Evolutionary conservation across 2,888 invertebrate genomes (phyloP), one percentile per base, ranked within the genome.

Genomic region (Lasioglossum oenotherae): DNA sequence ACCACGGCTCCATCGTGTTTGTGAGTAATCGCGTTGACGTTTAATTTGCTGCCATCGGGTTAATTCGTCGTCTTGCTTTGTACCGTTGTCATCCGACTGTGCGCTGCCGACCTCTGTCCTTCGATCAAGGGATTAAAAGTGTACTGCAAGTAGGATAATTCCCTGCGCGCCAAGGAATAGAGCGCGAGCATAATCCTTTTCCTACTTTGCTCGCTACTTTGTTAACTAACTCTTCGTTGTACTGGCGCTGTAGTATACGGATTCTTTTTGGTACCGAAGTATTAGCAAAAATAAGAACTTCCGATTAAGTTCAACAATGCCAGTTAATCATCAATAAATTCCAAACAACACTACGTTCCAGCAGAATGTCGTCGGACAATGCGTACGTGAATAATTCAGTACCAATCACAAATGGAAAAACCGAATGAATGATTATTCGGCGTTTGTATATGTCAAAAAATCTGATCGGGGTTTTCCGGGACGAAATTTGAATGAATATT

Each of bases 21-120:
- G 74, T 75, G 72, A 75, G 82, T 87, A 89, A 88, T 90, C 84
- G 80, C 71, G 82, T 89, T 90, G 87, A 86, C 87, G 87, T 86
- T 90, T 90, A 85, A 90, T 88, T 90, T 87, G 79, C 78, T 75
- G 80, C 76, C 73, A 64, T 46, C 81, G 19, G 64, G 82, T 72
- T 79, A 82, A 82, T 82, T 75, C 82, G 78, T 76, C 72, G 73
- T 57, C 78, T 57, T 73, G n/a, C 78, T 27, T 4, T n/a, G n/a
- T 16, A 14, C 44, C 78, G 75, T 82, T 82, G 82, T 78, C 82
- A 75, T 44, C 49, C 35, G 38, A 79, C 57, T 53, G 38, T 38
- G 67, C 10, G n/a, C 31, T 0, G 23, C 14, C n/a, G 12, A 19
- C 12, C 27, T 73, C 38, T 76, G 27, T 38, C 60, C 35, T 38